Percentiles rank a stretch among this genome's conserved stretches.
These are phyloP conservation scores for Gnatocerus cornutus DNA, from an alignment of 2,888 invertebrate species.

Conservation along the genomic window DNA sequence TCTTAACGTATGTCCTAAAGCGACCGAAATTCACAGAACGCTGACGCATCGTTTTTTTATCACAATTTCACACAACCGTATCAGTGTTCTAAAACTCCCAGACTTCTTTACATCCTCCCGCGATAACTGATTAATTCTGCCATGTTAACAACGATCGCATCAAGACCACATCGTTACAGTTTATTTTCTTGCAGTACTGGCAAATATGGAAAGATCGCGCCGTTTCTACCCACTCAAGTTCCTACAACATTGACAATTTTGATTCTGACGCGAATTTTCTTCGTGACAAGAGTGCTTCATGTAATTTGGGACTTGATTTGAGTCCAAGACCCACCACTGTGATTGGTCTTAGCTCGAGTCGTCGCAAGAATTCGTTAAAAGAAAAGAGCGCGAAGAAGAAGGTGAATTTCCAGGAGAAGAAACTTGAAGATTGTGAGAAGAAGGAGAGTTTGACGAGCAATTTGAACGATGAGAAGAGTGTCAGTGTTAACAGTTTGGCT, in stretches of 20 bases:
- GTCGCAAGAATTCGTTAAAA: conserved; percentile 58
- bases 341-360: conserved; percentile 60
- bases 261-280: conserved; percentile 74
- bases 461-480: conserved; percentile 66
- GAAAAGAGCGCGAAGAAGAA: conserved; percentile 63
- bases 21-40: conserved; percentile 18
- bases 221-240: conserved; percentile 69
- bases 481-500: conserved; percentile 68
- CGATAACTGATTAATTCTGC: conserved; percentile 51
- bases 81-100: conserved; percentile 34
- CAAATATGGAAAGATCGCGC: conserved; percentile 67
- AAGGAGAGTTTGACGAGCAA: conserved; percentile 51
- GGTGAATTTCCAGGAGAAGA: conserved; percentile 66
- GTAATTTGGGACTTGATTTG: conserved; percentile 82
- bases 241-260: conserved; percentile 67
- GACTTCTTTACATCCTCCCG: conserved; percentile 56
- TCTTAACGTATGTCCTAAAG: conserved; percentile 2
- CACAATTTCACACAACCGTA: conserved; percentile 27
- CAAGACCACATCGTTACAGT: neutral
- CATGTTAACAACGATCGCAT: neutral
- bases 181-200: conserved; percentile 7
- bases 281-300: conserved; percentile 86
- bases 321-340: conserved; percentile 80
- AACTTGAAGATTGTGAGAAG: conserved; percentile 57
- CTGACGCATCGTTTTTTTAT: conserved; percentile 37